Base-by-base conservation (phyloP, 2,888 invertebrate genomes). In the Cloeon dipterum region DNA sequence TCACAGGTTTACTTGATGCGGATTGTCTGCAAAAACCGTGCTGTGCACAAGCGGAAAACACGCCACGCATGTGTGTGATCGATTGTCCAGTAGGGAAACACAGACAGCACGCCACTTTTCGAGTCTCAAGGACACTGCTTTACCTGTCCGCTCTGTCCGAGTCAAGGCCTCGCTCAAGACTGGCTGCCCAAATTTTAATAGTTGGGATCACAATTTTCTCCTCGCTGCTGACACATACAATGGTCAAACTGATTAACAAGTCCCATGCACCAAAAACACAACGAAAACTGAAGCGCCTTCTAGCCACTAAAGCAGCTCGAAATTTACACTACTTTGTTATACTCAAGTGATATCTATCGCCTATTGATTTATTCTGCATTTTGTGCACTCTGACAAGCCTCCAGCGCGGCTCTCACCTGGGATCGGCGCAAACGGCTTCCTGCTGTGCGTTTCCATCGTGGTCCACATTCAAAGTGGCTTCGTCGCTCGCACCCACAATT, bases 141-240 rank as follows among this genome's bases (percentile, higher is more conserved):
- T 38, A 38, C 38, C 38, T 38, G 33, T 33, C 38, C 10, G 14
- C 4, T 17, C 18, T 26, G 49, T 55, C 57, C 46, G 48, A 46
- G 59, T 78, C 76, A 61, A 77, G 65, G 50, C 77, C 76, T 51
- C 74, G 67, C 63, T 79, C 79, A 66, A 76, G 63, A 58, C 78
- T 78, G 49, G 79, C 75, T 54, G 77, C 76, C 65, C 78, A 63
- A 52, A 81, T 74, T 52, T 78, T 74, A 54, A 81, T 79, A 66
- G 76, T 76, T 46, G 79, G 79, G 47, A 77, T 39, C 26, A 26
- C 36, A 26, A n/a, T n/a, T n/a, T 39, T 41, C 25, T 39, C 34
- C 34, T 41, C 41, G 39, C 39, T 20, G 29, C 29, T 29, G 29
- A 29, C 10, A 21, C n/a, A n/a, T n/a, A n/a, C n/a, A n/a, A n/a